Conservation (phyloP, 2,113 vertebrate species). For the Oryzias celebensis region DNA sequence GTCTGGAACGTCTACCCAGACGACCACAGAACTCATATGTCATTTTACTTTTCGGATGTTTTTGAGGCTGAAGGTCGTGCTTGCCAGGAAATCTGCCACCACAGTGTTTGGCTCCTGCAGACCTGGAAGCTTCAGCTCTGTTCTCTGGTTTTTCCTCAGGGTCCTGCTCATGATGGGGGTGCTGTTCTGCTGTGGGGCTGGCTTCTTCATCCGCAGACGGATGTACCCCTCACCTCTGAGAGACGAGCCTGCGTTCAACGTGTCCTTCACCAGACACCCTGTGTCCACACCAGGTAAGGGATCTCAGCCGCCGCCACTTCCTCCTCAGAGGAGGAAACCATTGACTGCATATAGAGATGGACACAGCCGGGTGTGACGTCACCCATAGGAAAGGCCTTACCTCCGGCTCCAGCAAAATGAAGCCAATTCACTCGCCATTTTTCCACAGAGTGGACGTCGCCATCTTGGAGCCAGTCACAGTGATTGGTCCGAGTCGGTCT, state of each 20-base stretch:
- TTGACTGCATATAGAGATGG: too few species aligned
- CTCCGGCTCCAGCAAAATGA: too few species aligned
- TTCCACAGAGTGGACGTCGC: too few species aligned
- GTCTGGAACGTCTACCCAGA: background rate
- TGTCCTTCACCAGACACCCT: slow-evolving; percentile 93
- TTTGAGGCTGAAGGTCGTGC: background rate
- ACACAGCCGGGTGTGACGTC: too few species aligned
- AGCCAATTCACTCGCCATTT: too few species aligned
- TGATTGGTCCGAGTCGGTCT: too few species aligned
- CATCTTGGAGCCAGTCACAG: too few species aligned
- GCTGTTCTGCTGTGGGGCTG: slow-evolving; percentile 94
- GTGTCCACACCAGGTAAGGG: slow-evolving; percentile 81
- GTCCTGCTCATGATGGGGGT: slow-evolving; percentile 98
- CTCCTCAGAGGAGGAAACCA: background rate
- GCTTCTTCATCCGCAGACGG: slow-evolving; percentile 92
- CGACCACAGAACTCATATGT: too few species aligned
- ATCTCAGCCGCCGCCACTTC: background rate
- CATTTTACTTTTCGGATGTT: too few species aligned
- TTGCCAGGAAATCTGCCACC: background rate
- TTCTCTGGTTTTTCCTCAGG: slow-evolving; percentile 69
- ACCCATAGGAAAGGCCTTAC: too few species aligned
- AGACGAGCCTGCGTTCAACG: slow-evolving; percentile 92
- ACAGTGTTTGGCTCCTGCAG: too few species aligned
- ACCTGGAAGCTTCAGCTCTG: background rate
- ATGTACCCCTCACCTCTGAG: slow-evolving; percentile 91